phyloP scores from a whole-genome alignment of 2,888 invertebrate genomes.

The Andrena bicolor region DNA sequence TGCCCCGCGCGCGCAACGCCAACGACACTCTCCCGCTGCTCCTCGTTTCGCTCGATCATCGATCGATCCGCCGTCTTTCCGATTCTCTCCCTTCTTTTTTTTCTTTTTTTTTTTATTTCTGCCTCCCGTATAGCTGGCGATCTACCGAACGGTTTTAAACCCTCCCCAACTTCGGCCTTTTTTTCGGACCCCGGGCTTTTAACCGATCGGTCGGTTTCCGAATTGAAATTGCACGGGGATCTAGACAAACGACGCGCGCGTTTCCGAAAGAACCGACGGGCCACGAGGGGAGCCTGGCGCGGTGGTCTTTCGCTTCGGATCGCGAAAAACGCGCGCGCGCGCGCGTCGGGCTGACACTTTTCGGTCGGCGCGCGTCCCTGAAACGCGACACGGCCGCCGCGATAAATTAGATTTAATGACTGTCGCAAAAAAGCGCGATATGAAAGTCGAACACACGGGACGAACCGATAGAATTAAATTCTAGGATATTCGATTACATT shows the following conservation, averaged over 20 bases:
- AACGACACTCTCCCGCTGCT: conserved; percentile 39
- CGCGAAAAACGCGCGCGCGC: conserved; percentile 29
- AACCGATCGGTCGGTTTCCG: conserved; percentile 14
- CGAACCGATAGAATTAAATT: conserved; percentile 84
- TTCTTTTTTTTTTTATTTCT: background rate
- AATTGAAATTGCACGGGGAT: conserved; percentile 34
- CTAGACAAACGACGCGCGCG: conserved; percentile 33
- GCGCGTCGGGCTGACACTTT: conserved; percentile 29
- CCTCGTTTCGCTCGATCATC: conserved; percentile 67
- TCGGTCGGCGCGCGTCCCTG: conserved; percentile 57
- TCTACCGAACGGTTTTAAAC: conserved; percentile 2
- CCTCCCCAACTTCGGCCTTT: background rate
- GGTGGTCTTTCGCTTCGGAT: conserved; percentile 28
- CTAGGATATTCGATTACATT: conserved; percentile 84
- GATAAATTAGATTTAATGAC: conserved; percentile 84
- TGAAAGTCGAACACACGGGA: conserved; percentile 82
- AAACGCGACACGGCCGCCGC: conserved; percentile 74
- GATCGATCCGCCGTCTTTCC: conserved; percentile 68
- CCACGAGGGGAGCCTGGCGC: background rate
- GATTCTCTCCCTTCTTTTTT: background rate
- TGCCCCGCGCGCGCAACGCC: conserved; percentile 72
- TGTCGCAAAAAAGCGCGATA: conserved; percentile 84
- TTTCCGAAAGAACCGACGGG: background rate
- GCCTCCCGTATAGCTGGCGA: background rate
- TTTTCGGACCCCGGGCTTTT: conserved; percentile 20